These are phyloP conservation scores for Condylura cristata DNA, from an alignment of 2,113 vertebrate genomes.

Conservation along the genomic window DNA sequence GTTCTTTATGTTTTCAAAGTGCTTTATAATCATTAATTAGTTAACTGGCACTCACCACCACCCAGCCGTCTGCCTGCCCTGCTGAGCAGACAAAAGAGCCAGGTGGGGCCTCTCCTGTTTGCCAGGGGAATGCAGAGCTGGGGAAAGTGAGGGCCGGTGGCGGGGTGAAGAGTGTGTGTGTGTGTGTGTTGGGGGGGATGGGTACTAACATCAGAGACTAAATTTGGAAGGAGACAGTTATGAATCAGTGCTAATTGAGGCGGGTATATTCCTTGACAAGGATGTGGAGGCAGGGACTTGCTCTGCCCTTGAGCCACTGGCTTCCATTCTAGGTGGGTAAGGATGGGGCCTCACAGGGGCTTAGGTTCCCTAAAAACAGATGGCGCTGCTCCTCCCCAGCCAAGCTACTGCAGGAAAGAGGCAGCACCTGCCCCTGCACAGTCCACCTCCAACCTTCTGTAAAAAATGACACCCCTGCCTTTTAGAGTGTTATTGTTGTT, in stretches of 20 bases:
- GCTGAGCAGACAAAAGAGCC: slow-evolving; percentile 68
- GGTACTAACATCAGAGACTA: background rate
- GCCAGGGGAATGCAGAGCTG: background rate
- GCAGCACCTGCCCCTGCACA: background rate
- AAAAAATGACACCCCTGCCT: background rate
- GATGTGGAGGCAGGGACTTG: background rate
- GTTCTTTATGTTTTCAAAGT: slow-evolving; percentile 77
- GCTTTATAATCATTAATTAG: slow-evolving; percentile 77
- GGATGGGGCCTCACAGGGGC: background rate
- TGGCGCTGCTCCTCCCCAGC: too few relatives aligned
- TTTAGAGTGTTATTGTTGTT: background rate
- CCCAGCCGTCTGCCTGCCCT: slow-evolving; percentile 39
- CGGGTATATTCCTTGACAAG: background rate
- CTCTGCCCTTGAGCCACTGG: background rate
- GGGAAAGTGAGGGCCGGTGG: slow-evolving; percentile 44
- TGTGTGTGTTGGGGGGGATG: too few relatives aligned
- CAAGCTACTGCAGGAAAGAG: background rate
- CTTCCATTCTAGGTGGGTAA: background rate
- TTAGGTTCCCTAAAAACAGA: background rate
- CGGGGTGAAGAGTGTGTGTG: background rate
- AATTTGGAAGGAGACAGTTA: background rate
- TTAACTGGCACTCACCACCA: slow-evolving; percentile 67
- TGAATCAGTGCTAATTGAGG: background rate
- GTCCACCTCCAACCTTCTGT: background rate
- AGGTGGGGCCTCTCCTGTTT: background rate